Conservation (phyloP, 2,888 invertebrate genomes). For the Aromia moschata region DNA sequence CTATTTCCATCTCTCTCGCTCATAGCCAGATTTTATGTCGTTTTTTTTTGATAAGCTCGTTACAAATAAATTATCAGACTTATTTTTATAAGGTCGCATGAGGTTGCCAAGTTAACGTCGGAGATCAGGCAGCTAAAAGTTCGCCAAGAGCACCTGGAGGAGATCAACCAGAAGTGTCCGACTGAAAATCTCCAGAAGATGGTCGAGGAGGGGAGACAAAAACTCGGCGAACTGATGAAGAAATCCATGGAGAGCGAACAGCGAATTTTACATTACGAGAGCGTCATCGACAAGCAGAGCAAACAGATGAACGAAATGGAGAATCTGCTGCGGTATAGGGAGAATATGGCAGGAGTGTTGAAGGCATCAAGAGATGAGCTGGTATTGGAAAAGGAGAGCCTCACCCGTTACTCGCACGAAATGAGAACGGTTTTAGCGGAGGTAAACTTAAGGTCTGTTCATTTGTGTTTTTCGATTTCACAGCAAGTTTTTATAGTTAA, state of each 20-base stretch:
- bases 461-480: too few species aligned
- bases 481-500: too few species aligned
- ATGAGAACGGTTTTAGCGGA: slow-evolving; percentile 52
- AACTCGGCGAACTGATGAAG: slow-evolving; percentile 50
- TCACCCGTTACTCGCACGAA: slow-evolving; percentile 56
- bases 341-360: slow-evolving; percentile 69
- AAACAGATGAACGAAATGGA: slow-evolving; percentile 71
- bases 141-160: slow-evolving; percentile 48
- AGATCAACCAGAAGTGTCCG: slow-evolving; percentile 48
- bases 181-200: slow-evolving; percentile 53
- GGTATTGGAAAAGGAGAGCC: slow-evolving; percentile 64
- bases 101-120: slow-evolving; percentile 48
- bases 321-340: slow-evolving; percentile 70
- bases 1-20: too few species aligned
- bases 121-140: slow-evolving; percentile 53
- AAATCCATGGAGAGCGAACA: slow-evolving; percentile 55
- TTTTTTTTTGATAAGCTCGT: too few species aligned
- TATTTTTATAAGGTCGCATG: slow-evolving; percentile 43
- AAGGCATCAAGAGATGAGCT: slow-evolving; percentile 67
- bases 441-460: too few species aligned
- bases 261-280: slow-evolving; percentile 66
- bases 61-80: too few species aligned
- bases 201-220: slow-evolving; percentile 55
- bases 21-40: too few species aligned
- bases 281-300: slow-evolving; percentile 69